Evolutionary conservation across 2,797 vertebrate species (phyloP), one percentile per base, ranked within the genome.

Genomic region (Esox lucius): DNA sequence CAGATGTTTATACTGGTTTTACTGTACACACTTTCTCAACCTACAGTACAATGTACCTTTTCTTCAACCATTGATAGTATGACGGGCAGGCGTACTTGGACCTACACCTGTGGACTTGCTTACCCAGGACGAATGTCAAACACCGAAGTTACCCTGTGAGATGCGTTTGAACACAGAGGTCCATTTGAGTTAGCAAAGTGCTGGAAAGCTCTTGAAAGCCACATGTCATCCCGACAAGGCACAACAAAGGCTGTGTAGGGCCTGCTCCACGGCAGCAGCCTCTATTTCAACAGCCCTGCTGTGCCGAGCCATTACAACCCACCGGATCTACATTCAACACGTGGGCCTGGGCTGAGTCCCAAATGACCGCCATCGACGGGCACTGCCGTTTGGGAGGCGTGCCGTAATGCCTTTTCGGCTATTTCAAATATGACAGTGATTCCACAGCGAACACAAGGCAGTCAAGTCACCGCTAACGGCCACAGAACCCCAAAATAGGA

Each of bases 401-500:
- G n/a, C 11, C 56, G 9, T 59, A 68, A 74, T 26, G 31, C 31
- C 31, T 35, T 16, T 46, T 78, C 28, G 4, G 3, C 78, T 76
- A 42, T 46, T 74, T 5, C 22, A 71, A 80, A 74, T 28, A 68
- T 65, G 13, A 51, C 68, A 42, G 62, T 70, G 49, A 46, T 74
- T 6, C 68, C 26, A 26, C 5, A 31, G 39, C 71, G 51, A 24
- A 70, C 69, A 49, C 1, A 70, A 31, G 49, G 75, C 49, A 74
- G 75, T 16, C 46, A 70, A 48, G 39, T 69, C 35, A 49, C 42
- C 5, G 22, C 68, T 49, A 26, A 49, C 22, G 16, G 68, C 1
- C 12, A 24, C 22, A 28, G 24, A 1, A 48, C 24, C 22, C 46
- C 48, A 61, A 61, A 61, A 61, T 4, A 4, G 3, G n/a, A 22